These are phyloP conservation scores for Leptinotarsa rubiginosa DNA, from an alignment of 2,888 invertebrate species.

Conservation along the genomic window DNA sequence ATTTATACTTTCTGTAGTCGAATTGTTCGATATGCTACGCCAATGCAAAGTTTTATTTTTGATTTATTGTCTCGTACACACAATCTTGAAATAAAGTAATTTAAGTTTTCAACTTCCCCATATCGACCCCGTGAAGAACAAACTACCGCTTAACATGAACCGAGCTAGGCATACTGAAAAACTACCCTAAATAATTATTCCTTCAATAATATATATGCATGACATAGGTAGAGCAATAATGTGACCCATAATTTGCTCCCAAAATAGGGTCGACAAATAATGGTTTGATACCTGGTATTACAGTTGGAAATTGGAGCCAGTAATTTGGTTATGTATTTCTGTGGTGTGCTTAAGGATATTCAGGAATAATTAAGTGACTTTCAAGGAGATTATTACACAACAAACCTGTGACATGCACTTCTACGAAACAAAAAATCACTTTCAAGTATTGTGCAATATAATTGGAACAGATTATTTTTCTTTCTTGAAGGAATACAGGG, in stretches of 20 bases:
- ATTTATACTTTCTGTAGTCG: too few relatives aligned
- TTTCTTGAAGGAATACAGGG: too few relatives aligned
- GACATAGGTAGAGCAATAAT: slow-evolving; percentile 21
- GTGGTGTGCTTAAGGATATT: slow-evolving; percentile 8
- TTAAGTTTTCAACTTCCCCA: slow-evolving; percentile 38
- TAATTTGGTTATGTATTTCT: slow-evolving; percentile 27
- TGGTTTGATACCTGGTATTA: slow-evolving; percentile 40
- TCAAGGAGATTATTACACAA: neutral
- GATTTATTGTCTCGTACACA: slow-evolving; percentile 9
- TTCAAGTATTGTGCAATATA: too few relatives aligned
- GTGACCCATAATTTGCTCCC: slow-evolving; percentile 24
- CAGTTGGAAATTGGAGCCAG: slow-evolving; percentile 34
- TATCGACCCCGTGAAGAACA: slow-evolving; percentile 31
- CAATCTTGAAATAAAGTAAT: slow-evolving; percentile 38
- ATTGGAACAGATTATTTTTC: too few relatives aligned
- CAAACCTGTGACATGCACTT: too few relatives aligned
- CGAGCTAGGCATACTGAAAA: slow-evolving; percentile 23
- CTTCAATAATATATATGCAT: slow-evolving; percentile 23
- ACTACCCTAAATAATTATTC: slow-evolving; percentile 21
- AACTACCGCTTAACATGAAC: slow-evolving; percentile 38
- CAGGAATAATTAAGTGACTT: slow-evolving; percentile 16
- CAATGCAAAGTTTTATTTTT: slow-evolving; percentile 6
- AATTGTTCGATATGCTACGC: neutral
- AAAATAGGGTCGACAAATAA: slow-evolving; percentile 19
- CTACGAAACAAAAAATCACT: too few relatives aligned